Evolutionary conservation across 2,797 vertebrate genomes (phyloP).

Genomic region (Artibeus jamaicensis): DNA sequence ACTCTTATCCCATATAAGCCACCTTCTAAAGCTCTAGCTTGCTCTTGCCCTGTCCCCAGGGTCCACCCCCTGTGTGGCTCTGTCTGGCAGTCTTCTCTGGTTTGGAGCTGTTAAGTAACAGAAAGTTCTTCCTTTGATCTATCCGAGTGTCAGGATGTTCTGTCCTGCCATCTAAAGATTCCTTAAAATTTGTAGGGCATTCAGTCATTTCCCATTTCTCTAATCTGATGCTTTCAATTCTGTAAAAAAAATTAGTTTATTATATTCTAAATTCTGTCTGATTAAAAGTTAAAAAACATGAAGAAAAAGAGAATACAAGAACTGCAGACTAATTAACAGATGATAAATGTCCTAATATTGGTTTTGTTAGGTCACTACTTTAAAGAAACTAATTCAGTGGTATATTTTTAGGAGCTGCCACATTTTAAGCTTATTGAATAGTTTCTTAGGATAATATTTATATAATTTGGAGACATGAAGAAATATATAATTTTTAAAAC

Average conservation of each 20-base stretch:
- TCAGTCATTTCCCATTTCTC: background rate
- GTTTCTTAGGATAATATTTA: background rate
- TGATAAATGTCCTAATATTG: background rate
- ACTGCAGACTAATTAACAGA: background rate
- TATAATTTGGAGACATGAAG: background rate
- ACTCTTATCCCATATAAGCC: background rate
- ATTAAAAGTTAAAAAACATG: background rate
- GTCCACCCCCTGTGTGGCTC: background rate
- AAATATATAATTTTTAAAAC: background rate
- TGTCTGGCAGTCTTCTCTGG: background rate
- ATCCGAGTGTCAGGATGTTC: fast-evolving
- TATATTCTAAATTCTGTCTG: background rate
- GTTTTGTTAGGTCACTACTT: background rate
- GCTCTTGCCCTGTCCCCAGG: background rate
- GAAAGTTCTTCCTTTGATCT: background rate
- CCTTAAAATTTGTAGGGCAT: background rate
- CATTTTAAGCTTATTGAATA: background rate
- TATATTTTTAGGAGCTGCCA: background rate
- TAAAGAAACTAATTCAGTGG: background rate
- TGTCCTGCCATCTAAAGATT: background rate
- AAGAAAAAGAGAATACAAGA: background rate
- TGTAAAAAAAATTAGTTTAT: background rate
- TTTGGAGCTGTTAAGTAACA: background rate
- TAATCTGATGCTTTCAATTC: background rate
- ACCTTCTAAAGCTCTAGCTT: background rate